Evolutionary conservation across 1,140 invertebrate genomes (phyloP), one percentile per base, ranked within the genome.

Genomic region (Zaprionus davidi): DNA sequence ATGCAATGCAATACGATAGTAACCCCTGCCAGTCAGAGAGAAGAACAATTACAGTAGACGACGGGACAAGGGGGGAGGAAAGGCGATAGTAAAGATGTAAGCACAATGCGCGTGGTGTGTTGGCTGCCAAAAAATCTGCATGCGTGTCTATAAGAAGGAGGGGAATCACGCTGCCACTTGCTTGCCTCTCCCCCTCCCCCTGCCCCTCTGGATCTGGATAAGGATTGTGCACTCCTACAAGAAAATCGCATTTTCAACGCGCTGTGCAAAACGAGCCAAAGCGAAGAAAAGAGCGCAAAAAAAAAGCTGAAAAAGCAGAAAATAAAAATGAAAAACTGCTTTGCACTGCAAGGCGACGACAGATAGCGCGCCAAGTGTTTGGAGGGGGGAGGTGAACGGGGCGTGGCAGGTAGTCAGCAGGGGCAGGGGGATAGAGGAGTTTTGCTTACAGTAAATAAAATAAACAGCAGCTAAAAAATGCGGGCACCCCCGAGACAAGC

Each of bases 221-320:
- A 60, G 71, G 71, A 78, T 78, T 78, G 51, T 60, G 13, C 34
- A 56, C 58, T 59, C 44, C 69, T 46, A 83, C 84, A 88, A 81
- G 84, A 74, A 83, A 88, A 88, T 88, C 85, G 81, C 84, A 84
- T 88, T 88, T 88, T 74, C 84, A 56, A 71, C 69, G 69, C 77
- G 67, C 51, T 63, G 68, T 11, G 68, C 53, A 73, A 74, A 58
- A 63, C 59, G 13, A 72, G 17, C 22, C 34, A 78, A 60, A 60
- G 20, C 46, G 46, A 2, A 53, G 68, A 51, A 72, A 20, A 20
- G 20, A 20, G 20, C 20, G 20, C 20, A 20, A 20, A 20, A 20
- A 70, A 46, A 12, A 31, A 57, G 51, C 2, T 44, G 34, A 57
- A 46, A 28, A 15, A 26, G 26, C 28, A 4, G 38, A 46, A 58